Percentiles rank a stretch among this genome's conserved stretches.
phyloP scores from a whole-genome alignment of 1,140 invertebrate genomes.

The Aphaenogaster ashmeadi region DNA sequence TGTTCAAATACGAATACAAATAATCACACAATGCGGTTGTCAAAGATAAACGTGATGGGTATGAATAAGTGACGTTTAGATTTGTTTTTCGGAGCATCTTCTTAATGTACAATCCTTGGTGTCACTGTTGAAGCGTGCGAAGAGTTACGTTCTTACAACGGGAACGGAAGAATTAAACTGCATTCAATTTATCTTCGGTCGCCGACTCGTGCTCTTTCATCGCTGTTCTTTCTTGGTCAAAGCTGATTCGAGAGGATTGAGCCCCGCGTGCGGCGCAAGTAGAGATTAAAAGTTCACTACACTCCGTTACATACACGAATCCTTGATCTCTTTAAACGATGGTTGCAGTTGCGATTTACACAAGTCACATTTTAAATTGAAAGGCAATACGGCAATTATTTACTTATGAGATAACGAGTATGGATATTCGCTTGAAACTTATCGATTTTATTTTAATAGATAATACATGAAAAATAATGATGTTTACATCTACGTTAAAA shows the following conservation, averaged over 20 bases:
- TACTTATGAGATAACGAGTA: neutral
- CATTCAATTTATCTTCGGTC: slow-evolving; percentile 63
- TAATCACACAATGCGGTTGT: neutral
- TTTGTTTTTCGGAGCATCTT: slow-evolving; percentile 13
- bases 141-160: slow-evolving; percentile 30
- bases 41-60: neutral
- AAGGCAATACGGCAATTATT: neutral
- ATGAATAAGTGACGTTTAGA: neutral
- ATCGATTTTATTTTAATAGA: neutral
- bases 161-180: slow-evolving; percentile 61
- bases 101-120: slow-evolving; percentile 15
- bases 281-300: slow-evolving; percentile 56
- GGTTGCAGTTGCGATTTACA: neutral
- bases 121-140: neutral
- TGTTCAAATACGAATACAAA: neutral
- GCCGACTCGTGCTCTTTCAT: slow-evolving; percentile 64
- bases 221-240: slow-evolving; percentile 50
- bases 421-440: neutral
- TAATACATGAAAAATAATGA: neutral
- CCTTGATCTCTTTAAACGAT: slow-evolving; percentile 2
- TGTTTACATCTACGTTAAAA: neutral
- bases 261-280: neutral
- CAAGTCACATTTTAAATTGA: neutral
- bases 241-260: slow-evolving; percentile 64
- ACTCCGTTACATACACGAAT: slow-evolving; percentile 10